Conservation (phyloP, 2,113 vertebrate species). For the Lycocorax pyrrhopterus region DNA sequence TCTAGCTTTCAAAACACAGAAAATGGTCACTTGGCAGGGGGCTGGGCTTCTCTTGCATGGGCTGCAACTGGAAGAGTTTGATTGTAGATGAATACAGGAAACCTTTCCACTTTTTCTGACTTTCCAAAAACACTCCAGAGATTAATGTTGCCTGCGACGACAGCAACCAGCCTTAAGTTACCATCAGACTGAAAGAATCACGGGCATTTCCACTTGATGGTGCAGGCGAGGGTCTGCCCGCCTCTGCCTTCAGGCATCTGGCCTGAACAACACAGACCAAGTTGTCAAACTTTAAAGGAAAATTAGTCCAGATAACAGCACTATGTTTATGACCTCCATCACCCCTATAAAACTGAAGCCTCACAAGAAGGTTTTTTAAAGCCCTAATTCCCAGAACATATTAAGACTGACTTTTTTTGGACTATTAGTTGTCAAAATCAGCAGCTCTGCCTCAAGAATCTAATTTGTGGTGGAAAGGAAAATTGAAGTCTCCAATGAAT, state of each 20-base stretch:
- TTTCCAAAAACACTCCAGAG: not conserved
- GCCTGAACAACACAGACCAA: not conserved
- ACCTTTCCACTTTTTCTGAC: not conserved
- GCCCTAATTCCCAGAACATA: not conserved
- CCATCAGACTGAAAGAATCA: not conserved
- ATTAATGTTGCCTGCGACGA: not conserved
- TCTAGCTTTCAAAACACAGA: not conserved
- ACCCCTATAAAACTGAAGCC: not conserved
- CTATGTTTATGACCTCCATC: not conserved
- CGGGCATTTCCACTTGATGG: not conserved
- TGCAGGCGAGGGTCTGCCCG: not conserved
- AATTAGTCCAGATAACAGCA: not conserved
- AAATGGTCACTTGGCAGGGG: not conserved
- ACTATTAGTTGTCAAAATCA: not conserved
- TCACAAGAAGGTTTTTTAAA: not conserved
- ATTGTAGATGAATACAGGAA: not conserved
- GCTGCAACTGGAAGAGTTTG: not conserved
- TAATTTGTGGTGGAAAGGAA: not conserved
- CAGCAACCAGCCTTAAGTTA: not conserved
- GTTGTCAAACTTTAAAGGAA: not conserved
- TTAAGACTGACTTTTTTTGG: not conserved
- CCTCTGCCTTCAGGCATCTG: not conserved
- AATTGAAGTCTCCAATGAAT: not conserved
- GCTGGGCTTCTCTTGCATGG: not conserved
- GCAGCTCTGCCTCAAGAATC: not conserved